Conservation (phyloP, 1,140 invertebrate species). For the Aplysia californica region DNA sequence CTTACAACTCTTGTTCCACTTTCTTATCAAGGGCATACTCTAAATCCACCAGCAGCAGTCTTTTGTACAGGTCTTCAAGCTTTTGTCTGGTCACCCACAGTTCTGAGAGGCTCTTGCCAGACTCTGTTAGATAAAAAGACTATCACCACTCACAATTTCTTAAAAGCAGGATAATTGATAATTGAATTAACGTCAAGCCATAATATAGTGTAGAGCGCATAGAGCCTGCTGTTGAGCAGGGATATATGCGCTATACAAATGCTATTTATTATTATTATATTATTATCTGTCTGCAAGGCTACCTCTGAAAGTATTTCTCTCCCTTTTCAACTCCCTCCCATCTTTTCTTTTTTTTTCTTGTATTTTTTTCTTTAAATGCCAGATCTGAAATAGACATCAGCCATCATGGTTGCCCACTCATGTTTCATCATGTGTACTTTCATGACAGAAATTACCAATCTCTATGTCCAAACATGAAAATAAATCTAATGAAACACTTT, state of each 20-base stretch:
- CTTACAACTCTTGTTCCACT: conserved; percentile 84
- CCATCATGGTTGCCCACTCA: too few species aligned
- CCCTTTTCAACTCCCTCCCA: too few species aligned
- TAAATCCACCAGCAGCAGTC: conserved; percentile 82
- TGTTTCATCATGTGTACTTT: background rate
- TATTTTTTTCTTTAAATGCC: too few species aligned
- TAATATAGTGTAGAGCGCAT: too few species aligned
- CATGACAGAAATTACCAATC: background rate
- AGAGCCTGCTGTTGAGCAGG: too few species aligned
- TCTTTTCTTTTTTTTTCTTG: too few species aligned
- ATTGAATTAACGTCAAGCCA: background rate
- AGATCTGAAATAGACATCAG: too few species aligned
- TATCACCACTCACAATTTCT: background rate
- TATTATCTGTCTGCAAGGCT: background rate
- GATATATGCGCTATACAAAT: background rate
- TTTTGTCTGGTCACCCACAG: conserved; percentile 66
- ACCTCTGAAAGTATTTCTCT: too few species aligned
- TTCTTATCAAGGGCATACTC: conserved; percentile 91
- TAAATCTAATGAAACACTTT: background rate
- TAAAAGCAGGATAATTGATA: background rate
- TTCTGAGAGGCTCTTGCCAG: conserved; percentile 55
- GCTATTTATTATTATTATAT: background rate
- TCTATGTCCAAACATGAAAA: background rate
- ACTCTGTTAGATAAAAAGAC: conserved; percentile 41
- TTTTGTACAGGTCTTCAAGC: conserved; percentile 81